A percentile compares a stretch with the other conserved stretches of the same genome.
Evolutionary conservation across 2,888 invertebrate genomes (phyloP).

Genomic region (Aleiodes alternator): DNA sequence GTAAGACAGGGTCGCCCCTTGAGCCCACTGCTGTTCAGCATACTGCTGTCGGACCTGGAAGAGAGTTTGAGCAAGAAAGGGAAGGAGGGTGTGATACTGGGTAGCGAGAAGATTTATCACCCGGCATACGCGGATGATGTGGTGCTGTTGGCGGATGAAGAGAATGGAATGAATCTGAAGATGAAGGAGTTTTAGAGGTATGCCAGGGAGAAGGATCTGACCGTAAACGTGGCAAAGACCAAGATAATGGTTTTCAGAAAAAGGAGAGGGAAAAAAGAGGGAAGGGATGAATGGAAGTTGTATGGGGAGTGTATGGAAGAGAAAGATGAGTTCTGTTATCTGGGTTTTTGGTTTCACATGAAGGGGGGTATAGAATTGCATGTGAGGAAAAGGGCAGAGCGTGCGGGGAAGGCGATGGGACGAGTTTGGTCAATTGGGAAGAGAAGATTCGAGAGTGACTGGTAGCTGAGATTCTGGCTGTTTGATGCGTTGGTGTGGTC

Average conservation of each 20-base stretch:
- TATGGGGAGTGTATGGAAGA: conserved; percentile 39
- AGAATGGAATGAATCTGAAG: conserved; percentile 19
- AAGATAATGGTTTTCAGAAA: conserved; percentile 39
- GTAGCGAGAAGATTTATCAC: conserved; percentile 36
- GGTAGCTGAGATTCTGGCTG: neutral
- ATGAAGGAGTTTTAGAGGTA: conserved; percentile 34
- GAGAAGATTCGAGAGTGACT: neutral
- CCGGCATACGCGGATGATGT: conserved; percentile 50
- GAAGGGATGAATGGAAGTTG: conserved; percentile 22
- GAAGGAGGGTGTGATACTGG: conserved; percentile 43
- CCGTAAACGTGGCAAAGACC: conserved; percentile 32
- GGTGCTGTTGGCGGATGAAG: conserved; percentile 31
- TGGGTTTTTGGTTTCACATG: neutral
- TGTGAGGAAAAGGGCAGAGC: neutral
- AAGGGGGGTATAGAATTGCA: neutral
- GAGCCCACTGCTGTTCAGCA: conserved; percentile 18
- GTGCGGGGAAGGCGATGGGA: neutral
- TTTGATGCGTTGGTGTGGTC: neutral
- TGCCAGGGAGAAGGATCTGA: conserved; percentile 17
- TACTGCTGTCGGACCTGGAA: conserved; percentile 47
- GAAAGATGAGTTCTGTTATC: neutral
- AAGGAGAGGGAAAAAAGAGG: conserved; percentile 23
- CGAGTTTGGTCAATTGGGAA: neutral
- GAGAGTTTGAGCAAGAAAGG: conserved; percentile 2
- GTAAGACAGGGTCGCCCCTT: neutral